Evolutionary conservation across 1,140 invertebrate species (phyloP), one percentile per base, ranked within the genome.

Genomic region (Lamellibrachia luymesi): DNA sequence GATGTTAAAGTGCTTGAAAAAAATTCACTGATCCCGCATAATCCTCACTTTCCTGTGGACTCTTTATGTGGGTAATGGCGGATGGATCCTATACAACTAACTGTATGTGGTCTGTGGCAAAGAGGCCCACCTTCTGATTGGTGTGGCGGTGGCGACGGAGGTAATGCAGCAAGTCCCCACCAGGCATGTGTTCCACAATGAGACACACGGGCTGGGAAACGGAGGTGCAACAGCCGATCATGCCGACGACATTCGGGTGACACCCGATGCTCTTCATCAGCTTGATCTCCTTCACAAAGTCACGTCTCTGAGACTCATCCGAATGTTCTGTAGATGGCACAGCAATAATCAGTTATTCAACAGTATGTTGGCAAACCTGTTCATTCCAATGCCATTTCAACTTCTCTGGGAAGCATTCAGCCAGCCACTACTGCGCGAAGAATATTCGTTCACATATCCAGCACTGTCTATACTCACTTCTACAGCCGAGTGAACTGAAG

Each of bases 211-310:
- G 97, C 27, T 89, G 80, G 51, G 96, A 95, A 7, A 94, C 94
- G 2, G 96, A 94, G 25, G 98, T 98, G 94, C 98, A 98, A 94
- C 98, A 98, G 0, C 97, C 98, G 2, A 98, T 95, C 91, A 99
- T 96, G 91, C 97, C 97, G 5, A 98, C 98, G 50, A 98, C 97
- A 95, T 98, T 97, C 22, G 97, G 97, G 96, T 98, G 98, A 0
- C 96, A 96, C 1, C 98, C 98, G 2, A 98, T 97, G 52, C 97
- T 97, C 95, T 98, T 98, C 96, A 98, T 97, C 96, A 98, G 98
- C 49, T 97, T 96, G 10, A 99, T 98, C 96, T 98, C 98, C 1
- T 97, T 96, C 6, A 98, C 95, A 94, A 98, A 97, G 92, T 97
- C 96, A 49, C 94, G 93, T 93, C 95, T 95, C 6, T 95, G 95